A percentile compares a stretch with the other conserved stretches of the same genome.
These are phyloP conservation scores for Chroicocephalus ridibundus DNA, from an alignment of 2,113 vertebrate genomes.

Conservation along the genomic window DNA sequence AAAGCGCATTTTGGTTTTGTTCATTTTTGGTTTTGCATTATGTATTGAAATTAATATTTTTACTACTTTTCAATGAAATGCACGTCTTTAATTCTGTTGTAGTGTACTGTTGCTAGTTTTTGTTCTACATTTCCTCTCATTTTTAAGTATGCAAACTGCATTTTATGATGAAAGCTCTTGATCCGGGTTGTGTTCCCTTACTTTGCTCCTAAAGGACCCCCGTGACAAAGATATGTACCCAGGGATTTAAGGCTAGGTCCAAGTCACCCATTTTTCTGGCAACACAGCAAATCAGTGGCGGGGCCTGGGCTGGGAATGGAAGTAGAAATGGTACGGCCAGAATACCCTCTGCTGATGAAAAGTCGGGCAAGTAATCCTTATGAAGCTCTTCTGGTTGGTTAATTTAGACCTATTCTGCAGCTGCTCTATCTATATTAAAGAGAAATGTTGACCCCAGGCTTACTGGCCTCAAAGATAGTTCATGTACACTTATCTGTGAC, in stretches of 20 bases:
- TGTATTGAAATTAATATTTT: background rate
- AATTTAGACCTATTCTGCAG: background rate
- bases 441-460: background rate
- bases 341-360: background rate
- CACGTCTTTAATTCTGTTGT: background rate
- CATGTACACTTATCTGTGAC: too few relatives aligned
- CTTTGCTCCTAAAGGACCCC: background rate
- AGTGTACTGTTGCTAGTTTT: background rate
- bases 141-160: background rate
- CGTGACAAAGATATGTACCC: background rate
- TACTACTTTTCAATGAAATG: background rate
- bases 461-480: background rate
- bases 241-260: background rate
- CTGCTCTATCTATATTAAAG: background rate
- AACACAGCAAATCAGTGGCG: background rate
- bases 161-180: background rate
- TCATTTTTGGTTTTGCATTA: background rate
- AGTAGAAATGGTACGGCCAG: too few relatives aligned
- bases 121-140: background rate
- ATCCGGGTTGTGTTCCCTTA: background rate
- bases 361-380: too few relatives aligned
- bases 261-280: background rate
- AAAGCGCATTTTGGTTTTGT: background rate
- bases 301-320: background rate
- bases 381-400: background rate